A percentile compares a stretch with the other conserved stretches of the same genome.
Conservation (phyloP, 2,113 vertebrate genomes). For the Tiliqua scincoides region DNA sequence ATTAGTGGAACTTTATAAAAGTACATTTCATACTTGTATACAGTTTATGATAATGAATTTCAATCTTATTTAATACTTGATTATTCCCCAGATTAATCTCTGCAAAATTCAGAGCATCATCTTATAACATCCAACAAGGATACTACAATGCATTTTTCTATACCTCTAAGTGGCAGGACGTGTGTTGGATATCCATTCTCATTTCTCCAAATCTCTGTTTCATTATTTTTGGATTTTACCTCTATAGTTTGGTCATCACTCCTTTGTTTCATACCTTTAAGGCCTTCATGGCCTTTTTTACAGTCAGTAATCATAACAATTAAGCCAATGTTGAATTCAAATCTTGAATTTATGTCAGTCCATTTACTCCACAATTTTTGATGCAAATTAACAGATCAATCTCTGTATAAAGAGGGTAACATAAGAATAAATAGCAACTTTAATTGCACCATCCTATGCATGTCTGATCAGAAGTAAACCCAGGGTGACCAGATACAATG, state of each 20-base stretch:
- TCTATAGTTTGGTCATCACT: neutral
- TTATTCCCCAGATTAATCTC: neutral
- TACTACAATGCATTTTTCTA: neutral
- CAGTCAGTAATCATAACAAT: neutral
- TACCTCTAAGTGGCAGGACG: neutral
- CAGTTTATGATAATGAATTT: no score
- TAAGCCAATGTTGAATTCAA: neutral
- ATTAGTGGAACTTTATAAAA: no score
- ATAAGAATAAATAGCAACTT: accelerated
- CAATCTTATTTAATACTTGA: no score
- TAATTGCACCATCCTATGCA: no score
- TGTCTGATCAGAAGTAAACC: no score
- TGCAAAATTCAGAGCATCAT: neutral
- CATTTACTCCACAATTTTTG: accelerated
- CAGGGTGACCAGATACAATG: no score
- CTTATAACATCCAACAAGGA: neutral
- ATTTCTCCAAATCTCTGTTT: neutral
- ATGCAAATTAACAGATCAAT: accelerated
- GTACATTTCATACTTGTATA: no score
- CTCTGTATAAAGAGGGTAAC: neutral
- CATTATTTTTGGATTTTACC: neutral
- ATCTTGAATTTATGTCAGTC: no score
- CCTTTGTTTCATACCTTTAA: neutral
- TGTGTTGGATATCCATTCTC: neutral
- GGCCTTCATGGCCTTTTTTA: neutral